Evolutionary conservation across 2,113 vertebrate genomes (phyloP), one percentile per base, ranked within the genome.

Genomic region (Hepsetus odoe): DNA sequence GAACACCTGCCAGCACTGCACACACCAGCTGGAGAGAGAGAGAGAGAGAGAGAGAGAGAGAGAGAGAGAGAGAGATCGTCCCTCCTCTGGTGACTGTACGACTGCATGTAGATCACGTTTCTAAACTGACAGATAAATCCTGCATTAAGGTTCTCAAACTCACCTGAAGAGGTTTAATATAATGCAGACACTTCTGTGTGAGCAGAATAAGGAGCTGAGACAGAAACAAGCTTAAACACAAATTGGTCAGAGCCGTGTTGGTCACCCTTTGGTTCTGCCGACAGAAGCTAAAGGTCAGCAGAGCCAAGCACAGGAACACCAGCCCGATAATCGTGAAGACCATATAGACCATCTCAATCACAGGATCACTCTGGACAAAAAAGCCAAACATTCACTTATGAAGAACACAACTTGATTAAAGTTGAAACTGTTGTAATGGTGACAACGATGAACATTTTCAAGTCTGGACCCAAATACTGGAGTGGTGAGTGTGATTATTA

Each of bases 221-320:
- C 85, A 89, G n/a, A 72, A 92, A 88, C 55, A 92, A 88, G 58
- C 88, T 90, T 14, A 86, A 24, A 3, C 90, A 89, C 59, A 92
- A 85, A 68, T 90, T 84, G 30, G 86, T 77, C 32, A 90, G 90
- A 62, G 90, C 64, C 18, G 83, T 81, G 35, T 89, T 91, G 80
- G 82, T 89, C 5, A 79, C 79, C 56, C 83, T 87, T 12, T 11
- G 79, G 2, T 89, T 82, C 67, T 77, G 28, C 0, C 20, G 84
- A 18, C 90, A 90, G 33, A 90, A 56, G 11, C 85, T 55, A 76
- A 92, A 91, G 8, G 88, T 92, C 74, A 80, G 18, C 0, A 92
- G 80, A 40, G 89, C 84, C 58, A 87, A 12, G 72, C 9, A 1
- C 0, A n/a, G n/a, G n/a, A n/a, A n/a, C n/a, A n/a, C n/a, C n/a